Evolutionary conservation across 92 coral and sea anemone species (phyloP).

Genomic region (Pocillopora grandis): DNA sequence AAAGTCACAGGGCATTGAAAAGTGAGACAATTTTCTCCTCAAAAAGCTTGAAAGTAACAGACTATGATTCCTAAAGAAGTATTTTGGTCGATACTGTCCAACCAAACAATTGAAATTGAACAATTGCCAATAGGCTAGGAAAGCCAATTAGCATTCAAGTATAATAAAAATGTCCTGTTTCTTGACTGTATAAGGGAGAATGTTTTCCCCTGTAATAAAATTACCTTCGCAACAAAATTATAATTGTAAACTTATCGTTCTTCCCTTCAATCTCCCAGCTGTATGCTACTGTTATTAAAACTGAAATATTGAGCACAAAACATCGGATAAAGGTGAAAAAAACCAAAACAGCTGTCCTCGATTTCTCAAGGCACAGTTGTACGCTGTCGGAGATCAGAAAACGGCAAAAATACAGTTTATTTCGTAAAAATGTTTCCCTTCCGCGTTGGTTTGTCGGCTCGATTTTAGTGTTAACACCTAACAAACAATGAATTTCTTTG

Average conservation of each 20-base stretch:
- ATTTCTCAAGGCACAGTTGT: slow-evolving; percentile 23
- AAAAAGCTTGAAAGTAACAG: not conserved
- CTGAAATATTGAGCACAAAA: not conserved
- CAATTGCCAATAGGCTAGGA: not conserved
- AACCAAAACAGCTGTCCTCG: slow-evolving; percentile 21
- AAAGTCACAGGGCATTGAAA: not conserved
- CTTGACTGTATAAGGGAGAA: not conserved
- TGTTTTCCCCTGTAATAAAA: not conserved
- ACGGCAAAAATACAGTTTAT: not conserved
- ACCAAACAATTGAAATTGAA: not conserved
- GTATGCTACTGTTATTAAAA: not conserved
- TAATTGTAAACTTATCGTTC: not conserved
- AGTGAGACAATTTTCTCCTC: not conserved
- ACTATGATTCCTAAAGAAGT: not conserved
- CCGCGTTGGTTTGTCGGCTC: not conserved
- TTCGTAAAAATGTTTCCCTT: not conserved
- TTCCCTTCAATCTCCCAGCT: slow-evolving; percentile 1
- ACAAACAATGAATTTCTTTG: not conserved
- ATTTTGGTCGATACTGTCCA: not conserved
- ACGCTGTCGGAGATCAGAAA: slow-evolving; percentile 11
- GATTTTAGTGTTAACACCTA: not conserved
- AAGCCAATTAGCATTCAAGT: slow-evolving; percentile 1
- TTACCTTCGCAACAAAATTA: not conserved
- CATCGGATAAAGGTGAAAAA: slow-evolving; percentile 4
- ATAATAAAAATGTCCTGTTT: not conserved